Conservation (phyloP, 1,140 invertebrate species). For the Ceratosolen solmsi region DNA sequence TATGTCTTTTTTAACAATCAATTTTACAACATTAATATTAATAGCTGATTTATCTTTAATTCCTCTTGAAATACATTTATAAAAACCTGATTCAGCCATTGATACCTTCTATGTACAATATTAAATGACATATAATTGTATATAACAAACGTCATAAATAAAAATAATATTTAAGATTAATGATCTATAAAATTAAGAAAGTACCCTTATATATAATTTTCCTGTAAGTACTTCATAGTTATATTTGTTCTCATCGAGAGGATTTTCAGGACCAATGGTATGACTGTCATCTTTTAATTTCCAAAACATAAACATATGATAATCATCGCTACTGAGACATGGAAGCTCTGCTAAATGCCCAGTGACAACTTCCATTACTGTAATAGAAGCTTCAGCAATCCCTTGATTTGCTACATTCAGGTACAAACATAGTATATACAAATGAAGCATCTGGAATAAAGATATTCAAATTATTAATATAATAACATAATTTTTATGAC, state of each 20-base stretch:
- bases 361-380: constrained; percentile 74
- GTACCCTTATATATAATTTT: constrained; percentile 78
- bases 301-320: constrained; percentile 82
- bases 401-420: constrained; percentile 53
- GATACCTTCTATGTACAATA: constrained; percentile 74
- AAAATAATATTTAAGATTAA: constrained; percentile 43
- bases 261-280: constrained; percentile 78
- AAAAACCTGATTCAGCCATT: constrained; percentile 76
- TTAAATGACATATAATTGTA: constrained; percentile 11
- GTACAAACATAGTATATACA: constrained; percentile 56
- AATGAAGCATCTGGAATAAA: constrained; percentile 60
- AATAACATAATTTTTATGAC: no score
- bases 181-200: constrained; percentile 30
- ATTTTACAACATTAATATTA: constrained; percentile 75
- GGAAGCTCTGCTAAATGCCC: constrained; percentile 77
- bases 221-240: constrained; percentile 81
- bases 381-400: constrained; percentile 52
- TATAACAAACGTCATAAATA: no score
- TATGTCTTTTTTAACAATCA: constrained; percentile 75
- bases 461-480: neutral
- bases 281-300: constrained; percentile 74
- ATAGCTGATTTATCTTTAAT: constrained; percentile 72
- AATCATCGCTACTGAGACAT: constrained; percentile 78
- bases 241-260: constrained; percentile 77
- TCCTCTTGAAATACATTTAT: constrained; percentile 78